Conservation (phyloP, 2,888 invertebrate species). For the Drosophila prolongata region DNA sequence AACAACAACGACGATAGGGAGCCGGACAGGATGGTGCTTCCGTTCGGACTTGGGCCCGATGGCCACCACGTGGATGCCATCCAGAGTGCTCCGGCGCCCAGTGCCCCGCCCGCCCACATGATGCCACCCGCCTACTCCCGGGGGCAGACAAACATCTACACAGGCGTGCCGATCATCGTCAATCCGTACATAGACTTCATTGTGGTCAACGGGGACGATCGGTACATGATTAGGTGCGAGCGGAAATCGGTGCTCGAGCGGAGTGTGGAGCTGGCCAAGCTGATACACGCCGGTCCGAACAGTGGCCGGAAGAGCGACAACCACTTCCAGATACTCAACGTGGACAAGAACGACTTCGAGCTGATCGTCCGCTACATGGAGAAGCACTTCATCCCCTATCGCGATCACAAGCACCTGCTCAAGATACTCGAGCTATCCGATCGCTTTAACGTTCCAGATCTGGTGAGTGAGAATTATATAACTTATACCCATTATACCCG, state of each 20-base stretch:
- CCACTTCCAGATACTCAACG: conserved; percentile 83
- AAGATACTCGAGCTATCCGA: conserved; percentile 84
- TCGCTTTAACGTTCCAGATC: conserved; percentile 84
- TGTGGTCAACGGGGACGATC: conserved; percentile 84
- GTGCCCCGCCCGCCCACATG: conserved; percentile 82
- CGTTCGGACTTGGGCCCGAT: conserved; percentile 83
- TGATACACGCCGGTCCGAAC: conserved; percentile 83
- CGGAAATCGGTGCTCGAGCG: conserved; percentile 83
- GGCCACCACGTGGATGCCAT: conserved; percentile 79
- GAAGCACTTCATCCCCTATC: conserved; percentile 83
- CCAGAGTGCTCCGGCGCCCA: conserved; percentile 75
- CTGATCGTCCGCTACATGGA: conserved; percentile 83
- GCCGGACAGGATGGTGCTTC: conserved; percentile 79
- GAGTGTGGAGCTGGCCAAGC: conserved; percentile 83
- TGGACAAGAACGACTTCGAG: conserved; percentile 83
- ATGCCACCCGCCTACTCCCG: conserved; percentile 57
- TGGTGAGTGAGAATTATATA: conserved; percentile 69
- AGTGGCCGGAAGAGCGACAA: conserved; percentile 84
- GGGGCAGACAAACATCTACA: conserved; percentile 77
- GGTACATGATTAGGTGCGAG: conserved; percentile 83
- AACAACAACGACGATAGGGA: conserved; percentile 13
- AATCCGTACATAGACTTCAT: conserved; percentile 84
- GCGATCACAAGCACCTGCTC: conserved; percentile 83
- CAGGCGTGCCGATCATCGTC: conserved; percentile 80
- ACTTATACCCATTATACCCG: too few species aligned